Percentiles rank a stretch among this genome's conserved stretches.
phyloP scores from a whole-genome alignment of 92 coral and sea anemone genomes.

The Palythoa grandiflora region DNA sequence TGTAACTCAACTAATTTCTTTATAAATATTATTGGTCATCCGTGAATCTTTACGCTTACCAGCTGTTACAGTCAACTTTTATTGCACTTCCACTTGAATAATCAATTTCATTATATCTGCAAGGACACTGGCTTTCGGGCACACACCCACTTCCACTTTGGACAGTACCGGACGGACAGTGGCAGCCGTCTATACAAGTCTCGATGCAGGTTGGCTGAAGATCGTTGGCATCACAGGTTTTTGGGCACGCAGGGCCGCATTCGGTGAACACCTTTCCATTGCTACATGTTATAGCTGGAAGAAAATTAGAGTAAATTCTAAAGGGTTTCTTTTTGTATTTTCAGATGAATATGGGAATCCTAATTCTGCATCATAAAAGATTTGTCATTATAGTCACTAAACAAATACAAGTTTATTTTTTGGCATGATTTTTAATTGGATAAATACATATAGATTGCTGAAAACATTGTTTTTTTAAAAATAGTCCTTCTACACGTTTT shows the following conservation, averaged over 20 bases:
- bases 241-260: slow-evolving; percentile 81
- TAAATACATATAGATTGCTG: too few relatives aligned
- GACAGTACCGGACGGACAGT: slow-evolving; percentile 80
- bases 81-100: slow-evolving; percentile 66
- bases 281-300: slow-evolving; percentile 72
- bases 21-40: background rate
- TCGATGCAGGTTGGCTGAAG: slow-evolving; percentile 72
- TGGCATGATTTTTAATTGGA: too few relatives aligned
- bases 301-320: too few relatives aligned
- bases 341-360: too few relatives aligned
- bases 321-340: too few relatives aligned
- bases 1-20: background rate
- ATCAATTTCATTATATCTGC: slow-evolving; percentile 69
- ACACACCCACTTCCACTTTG: slow-evolving; percentile 69
- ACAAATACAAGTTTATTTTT: too few relatives aligned
- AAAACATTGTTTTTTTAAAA: too few relatives aligned
- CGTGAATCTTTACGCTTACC: slow-evolving; percentile 50
- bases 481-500: too few relatives aligned
- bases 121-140: slow-evolving; percentile 73
- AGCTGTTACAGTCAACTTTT: slow-evolving; percentile 73
- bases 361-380: too few relatives aligned
- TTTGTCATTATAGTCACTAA: too few relatives aligned
- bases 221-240: slow-evolving; percentile 70
- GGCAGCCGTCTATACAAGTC: slow-evolving; percentile 86
- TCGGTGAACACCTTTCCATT: slow-evolving; percentile 68